Evolutionary conservation across 2,888 invertebrate genomes (phyloP).

Genomic region (Cyaniris semiargus): DNA sequence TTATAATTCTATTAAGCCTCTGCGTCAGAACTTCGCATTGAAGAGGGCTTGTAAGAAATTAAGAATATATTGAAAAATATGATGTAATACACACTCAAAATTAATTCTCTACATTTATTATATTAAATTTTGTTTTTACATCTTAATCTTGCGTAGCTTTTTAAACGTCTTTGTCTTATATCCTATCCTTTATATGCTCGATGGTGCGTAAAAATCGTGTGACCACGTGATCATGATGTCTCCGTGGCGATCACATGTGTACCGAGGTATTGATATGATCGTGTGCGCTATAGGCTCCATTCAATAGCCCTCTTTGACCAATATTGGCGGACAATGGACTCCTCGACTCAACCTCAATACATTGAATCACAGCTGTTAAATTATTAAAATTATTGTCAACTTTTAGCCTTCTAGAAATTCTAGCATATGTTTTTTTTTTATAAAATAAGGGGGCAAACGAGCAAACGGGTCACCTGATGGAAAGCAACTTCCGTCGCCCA

Average conservation of each 20-base stretch:
- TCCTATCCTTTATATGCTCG: neutral
- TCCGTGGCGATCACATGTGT: constrained; percentile 23
- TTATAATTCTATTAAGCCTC: constrained; percentile 20
- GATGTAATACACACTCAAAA: neutral
- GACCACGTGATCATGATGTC: neutral
- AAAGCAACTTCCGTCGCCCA: no score
- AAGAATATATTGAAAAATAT: constrained; percentile 9
- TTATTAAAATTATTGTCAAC: constrained; percentile 27
- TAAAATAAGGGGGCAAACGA: no score
- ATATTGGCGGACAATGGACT: constrained; percentile 71
- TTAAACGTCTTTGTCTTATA: neutral
- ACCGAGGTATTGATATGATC: constrained; percentile 32
- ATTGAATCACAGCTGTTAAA: constrained; percentile 31
- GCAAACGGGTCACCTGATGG: no score
- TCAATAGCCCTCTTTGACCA: constrained; percentile 49
- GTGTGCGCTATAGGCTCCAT: constrained; percentile 34
- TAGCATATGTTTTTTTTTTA: no score
- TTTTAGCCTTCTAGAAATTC: constrained; percentile 23
- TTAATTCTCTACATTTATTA: neutral
- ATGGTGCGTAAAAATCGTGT: neutral
- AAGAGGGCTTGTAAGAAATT: constrained; percentile 12
- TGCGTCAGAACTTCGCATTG: neutral
- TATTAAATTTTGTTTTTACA: neutral
- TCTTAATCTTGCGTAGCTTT: neutral
- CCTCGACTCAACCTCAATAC: constrained; percentile 29